Percentiles rank a stretch among this genome's conserved stretches.
Evolutionary conservation across 53 echinoderm and acorn worm species (phyloP).

Genomic region (Echinometra lucunter): DNA sequence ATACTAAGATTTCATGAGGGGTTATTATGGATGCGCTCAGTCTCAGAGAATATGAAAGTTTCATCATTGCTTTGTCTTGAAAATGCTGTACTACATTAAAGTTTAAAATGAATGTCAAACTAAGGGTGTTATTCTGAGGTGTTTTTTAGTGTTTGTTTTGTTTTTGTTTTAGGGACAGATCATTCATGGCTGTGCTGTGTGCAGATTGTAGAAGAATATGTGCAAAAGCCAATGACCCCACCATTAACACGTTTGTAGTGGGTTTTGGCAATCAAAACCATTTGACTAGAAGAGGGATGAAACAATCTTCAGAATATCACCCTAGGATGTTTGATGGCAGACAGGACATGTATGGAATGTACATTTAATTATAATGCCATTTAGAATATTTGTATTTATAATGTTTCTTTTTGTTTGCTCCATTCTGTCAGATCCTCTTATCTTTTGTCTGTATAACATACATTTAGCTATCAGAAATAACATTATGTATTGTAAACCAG

Average conservation of each 20-base stretch:
- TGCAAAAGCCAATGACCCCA: too few relatives aligned
- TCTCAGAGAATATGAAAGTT: not conserved
- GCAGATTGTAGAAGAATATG: not conserved
- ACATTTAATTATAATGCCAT: not conserved
- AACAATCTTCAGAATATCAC: too few relatives aligned
- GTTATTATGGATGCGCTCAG: not conserved
- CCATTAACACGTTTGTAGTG: too few relatives aligned
- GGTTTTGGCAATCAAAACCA: too few relatives aligned
- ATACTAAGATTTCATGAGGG: not conserved
- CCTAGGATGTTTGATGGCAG: not conserved
- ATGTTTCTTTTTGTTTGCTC: not conserved
- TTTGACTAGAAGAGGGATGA: too few relatives aligned
- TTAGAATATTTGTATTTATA: not conserved
- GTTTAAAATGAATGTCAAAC: not conserved
- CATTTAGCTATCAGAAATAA: slow-evolving; percentile 38
- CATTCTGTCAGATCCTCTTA: not conserved
- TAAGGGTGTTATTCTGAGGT: not conserved
- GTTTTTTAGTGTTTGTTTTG: too few relatives aligned
- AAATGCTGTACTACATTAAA: slow-evolving; percentile 22
- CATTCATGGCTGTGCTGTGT: too few relatives aligned
- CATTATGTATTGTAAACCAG: slow-evolving; percentile 19
- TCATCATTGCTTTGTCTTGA: not conserved
- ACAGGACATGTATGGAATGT: not conserved
- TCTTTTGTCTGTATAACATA: slow-evolving; percentile 2
- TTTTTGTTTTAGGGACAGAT: not conserved